A percentile compares a stretch with the other conserved stretches of the same genome.
Conservation (phyloP, 2,888 invertebrate species). For the Drosophila subquinaria region DNA sequence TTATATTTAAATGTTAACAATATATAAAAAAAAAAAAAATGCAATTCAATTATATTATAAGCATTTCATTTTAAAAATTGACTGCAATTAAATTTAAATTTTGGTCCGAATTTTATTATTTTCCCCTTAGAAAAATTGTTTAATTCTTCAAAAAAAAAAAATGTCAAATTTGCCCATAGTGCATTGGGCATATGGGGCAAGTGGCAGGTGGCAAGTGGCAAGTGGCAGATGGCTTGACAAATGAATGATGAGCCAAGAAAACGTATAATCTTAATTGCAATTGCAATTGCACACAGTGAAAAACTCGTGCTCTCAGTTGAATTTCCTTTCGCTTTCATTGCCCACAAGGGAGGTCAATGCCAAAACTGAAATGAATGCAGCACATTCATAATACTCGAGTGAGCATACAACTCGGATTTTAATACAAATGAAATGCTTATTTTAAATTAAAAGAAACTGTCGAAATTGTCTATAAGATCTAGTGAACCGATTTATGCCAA, state of each 20-base stretch:
- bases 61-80: too few species aligned
- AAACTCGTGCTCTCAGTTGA: background rate
- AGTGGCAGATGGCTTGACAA: slow-evolving; percentile 12
- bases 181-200: background rate
- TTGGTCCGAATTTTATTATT: too few species aligned
- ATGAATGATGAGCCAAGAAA: slow-evolving; percentile 22
- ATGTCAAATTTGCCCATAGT: background rate
- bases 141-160: too few species aligned
- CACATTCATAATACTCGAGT: background rate
- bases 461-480: too few species aligned
- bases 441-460: too few species aligned
- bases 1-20: too few species aligned
- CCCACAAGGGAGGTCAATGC: background rate
- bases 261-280: slow-evolving; percentile 27
- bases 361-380: background rate
- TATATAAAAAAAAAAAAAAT: too few species aligned
- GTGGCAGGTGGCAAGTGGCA: background rate
- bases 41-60: too few species aligned
- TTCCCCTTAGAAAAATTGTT: too few species aligned
- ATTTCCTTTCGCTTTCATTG: background rate
- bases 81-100: too few species aligned
- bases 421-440: background rate
- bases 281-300: slow-evolving; percentile 8
- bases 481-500: too few species aligned
- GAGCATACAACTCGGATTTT: background rate